Evolutionary conservation across 1,140 invertebrate species (phyloP).

Genomic region (Macrostomum lignano): DNA sequence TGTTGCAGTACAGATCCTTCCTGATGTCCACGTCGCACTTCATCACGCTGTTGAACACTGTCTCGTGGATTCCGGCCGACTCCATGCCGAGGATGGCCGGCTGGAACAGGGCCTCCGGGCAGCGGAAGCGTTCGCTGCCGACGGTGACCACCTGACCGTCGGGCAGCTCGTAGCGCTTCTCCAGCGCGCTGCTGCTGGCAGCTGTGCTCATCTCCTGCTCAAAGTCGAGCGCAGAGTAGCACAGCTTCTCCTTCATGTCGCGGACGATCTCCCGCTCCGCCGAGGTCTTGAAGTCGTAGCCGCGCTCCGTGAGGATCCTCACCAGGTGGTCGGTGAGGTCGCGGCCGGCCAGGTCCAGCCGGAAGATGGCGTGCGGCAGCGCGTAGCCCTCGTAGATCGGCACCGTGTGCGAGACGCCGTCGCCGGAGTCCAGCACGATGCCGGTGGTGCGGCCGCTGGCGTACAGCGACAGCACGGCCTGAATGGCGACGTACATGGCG

Average conservation of each 20-base stretch:
- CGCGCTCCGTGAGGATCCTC: constrained; percentile 79
- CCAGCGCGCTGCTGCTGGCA: not conserved
- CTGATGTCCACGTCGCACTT: constrained; percentile 43
- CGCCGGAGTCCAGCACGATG: constrained; percentile 64
- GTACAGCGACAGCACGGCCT: constrained; percentile 63
- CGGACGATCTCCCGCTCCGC: constrained; percentile 79
- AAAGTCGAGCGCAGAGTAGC: constrained; percentile 6
- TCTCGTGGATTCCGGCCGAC: constrained; percentile 26
- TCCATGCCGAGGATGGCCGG: constrained; percentile 50
- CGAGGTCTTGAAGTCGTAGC: constrained; percentile 75
- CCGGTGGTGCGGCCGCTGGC: constrained; percentile 76
- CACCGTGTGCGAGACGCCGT: constrained; percentile 75
- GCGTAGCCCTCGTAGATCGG: constrained; percentile 62
- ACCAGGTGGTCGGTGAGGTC: constrained; percentile 69
- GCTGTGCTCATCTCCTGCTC: constrained; percentile 3
- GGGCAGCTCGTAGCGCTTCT: constrained; percentile 49
- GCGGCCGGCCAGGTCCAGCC: constrained; percentile 63
- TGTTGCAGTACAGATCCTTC: constrained; percentile 70
- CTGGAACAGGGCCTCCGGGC: constrained; percentile 79
- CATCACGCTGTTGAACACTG: constrained; percentile 55
- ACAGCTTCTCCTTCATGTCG: constrained; percentile 39
- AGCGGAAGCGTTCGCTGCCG: constrained; percentile 84
- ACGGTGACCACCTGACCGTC: constrained; percentile 87
- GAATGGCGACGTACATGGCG: constrained; percentile 69
- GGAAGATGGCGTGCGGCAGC: constrained; percentile 46